Evolutionary conservation across 2,888 invertebrate genomes (phyloP).

Genomic region (Galeopsomyia nigrocyanea): DNA sequence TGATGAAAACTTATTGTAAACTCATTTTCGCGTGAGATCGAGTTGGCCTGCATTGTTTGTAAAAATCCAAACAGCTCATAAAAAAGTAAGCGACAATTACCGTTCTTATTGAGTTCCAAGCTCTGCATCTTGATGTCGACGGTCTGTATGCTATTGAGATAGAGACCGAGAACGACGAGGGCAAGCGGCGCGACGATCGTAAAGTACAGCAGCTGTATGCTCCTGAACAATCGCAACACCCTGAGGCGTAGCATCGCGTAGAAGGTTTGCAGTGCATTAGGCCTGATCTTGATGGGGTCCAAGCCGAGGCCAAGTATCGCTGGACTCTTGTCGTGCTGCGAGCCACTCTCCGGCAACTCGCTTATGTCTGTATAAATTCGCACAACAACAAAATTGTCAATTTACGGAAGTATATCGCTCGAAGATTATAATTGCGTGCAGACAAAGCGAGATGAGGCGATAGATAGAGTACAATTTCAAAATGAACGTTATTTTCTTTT

Average conservation of each 20-base stretch:
- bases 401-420: neutral
- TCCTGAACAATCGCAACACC: constrained; percentile 76
- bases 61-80: neutral
- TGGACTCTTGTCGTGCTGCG: constrained; percentile 70
- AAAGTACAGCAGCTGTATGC: constrained; percentile 80
- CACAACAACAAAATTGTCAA: neutral
- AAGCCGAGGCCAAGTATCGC: constrained; percentile 73
- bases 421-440: too few relatives aligned
- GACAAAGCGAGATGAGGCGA: too few relatives aligned
- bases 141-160: constrained; percentile 75
- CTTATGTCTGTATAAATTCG: constrained; percentile 61
- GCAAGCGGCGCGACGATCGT: constrained; percentile 81
- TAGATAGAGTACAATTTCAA: too few relatives aligned
- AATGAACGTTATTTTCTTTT: too few relatives aligned
- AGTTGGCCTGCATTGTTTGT: too few relatives aligned
- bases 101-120: constrained; percentile 72
- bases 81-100: constrained; percentile 52
- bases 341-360: constrained; percentile 68
- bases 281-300: constrained; percentile 76
- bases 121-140: constrained; percentile 76
- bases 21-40: neutral
- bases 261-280: constrained; percentile 75
- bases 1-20: constrained; percentile 16
- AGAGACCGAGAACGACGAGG: constrained; percentile 79
- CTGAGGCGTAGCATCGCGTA: constrained; percentile 78